These are phyloP conservation scores for Hofmannophila pseudospretella DNA, from an alignment of 2,888 invertebrate species.

Conservation along the genomic window DNA sequence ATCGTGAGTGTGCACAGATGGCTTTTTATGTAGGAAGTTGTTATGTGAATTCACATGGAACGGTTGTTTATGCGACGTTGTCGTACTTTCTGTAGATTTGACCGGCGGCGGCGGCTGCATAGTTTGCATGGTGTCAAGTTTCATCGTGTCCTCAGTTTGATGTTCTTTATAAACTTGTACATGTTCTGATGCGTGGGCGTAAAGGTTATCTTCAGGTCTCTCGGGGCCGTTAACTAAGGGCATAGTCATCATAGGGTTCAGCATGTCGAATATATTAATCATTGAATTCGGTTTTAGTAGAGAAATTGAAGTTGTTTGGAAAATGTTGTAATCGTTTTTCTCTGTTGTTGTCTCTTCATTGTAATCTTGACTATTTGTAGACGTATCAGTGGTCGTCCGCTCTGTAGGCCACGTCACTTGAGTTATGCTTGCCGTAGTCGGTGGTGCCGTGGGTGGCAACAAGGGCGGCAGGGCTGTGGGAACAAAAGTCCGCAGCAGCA, in stretches of 20 bases:
- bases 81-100: slow-evolving; percentile 33
- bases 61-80: slow-evolving; percentile 28
- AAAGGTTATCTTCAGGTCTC: slow-evolving; percentile 60
- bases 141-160: slow-evolving; percentile 33
- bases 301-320: slow-evolving; percentile 22
- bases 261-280: slow-evolving; percentile 53
- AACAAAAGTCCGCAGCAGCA: slow-evolving; percentile 40
- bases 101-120: slow-evolving; percentile 79
- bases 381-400: slow-evolving; percentile 30
- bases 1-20: slow-evolving; percentile 46
- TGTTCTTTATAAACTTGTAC: slow-evolving; percentile 57
- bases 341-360: slow-evolving; percentile 45
- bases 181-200: slow-evolving; percentile 64
- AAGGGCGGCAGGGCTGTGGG: slow-evolving; percentile 49
- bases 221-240: slow-evolving; percentile 59
- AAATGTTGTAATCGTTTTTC: slow-evolving; percentile 22
- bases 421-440: slow-evolving; percentile 20
- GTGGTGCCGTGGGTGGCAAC: slow-evolving; percentile 29
- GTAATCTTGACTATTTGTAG: slow-evolving; percentile 34
- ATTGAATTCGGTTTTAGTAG: slow-evolving; percentile 29
- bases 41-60: slow-evolving; percentile 41
- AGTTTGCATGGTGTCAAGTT: slow-evolving; percentile 77
- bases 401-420: slow-evolving; percentile 35
- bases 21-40: slow-evolving; percentile 31
- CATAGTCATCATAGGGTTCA: slow-evolving; percentile 68